These are phyloP conservation scores for Menura novaehollandiae DNA, from an alignment of 2,113 vertebrate genomes.

Conservation along the genomic window DNA sequence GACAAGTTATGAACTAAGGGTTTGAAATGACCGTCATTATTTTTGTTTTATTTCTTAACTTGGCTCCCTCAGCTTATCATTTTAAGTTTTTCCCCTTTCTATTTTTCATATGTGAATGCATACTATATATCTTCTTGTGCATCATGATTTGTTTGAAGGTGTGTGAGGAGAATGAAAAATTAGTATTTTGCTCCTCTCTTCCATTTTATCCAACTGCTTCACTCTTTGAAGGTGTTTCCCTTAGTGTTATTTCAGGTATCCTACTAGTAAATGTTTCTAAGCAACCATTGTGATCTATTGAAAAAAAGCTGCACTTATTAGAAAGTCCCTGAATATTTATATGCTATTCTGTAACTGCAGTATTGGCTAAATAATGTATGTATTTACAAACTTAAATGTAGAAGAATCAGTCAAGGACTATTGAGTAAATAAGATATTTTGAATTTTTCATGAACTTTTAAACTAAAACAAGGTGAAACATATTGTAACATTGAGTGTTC, in stretches of 20 bases:
- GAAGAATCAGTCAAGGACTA: slow-evolving; percentile 36
- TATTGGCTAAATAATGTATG: slow-evolving; percentile 60
- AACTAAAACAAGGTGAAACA: slow-evolving; percentile 54
- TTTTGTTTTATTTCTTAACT: neutral
- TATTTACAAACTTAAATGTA: slow-evolving; percentile 47
- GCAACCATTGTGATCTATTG: slow-evolving; percentile 17
- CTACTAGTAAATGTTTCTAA: slow-evolving; percentile 19
- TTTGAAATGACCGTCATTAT: neutral
- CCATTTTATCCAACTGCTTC: neutral
- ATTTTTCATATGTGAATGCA: neutral
- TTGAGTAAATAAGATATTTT: slow-evolving; percentile 57
- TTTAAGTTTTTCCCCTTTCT: neutral
- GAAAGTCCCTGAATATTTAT: slow-evolving; percentile 61
- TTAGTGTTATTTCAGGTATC: neutral
- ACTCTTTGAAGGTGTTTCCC: neutral
- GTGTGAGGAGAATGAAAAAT: neutral
- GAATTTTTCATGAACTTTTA: slow-evolving; percentile 68
- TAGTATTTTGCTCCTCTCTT: neutral
- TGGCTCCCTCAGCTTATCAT: neutral
- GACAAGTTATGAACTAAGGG: neutral
- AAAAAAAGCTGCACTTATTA: slow-evolving; percentile 48
- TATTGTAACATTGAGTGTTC: slow-evolving; percentile 29
- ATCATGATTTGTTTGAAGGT: neutral
- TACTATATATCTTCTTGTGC: neutral
- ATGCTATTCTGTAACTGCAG: neutral